phyloP scores from a whole-genome alignment of 1,140 invertebrate species.

The Danaus melanippus region DNA sequence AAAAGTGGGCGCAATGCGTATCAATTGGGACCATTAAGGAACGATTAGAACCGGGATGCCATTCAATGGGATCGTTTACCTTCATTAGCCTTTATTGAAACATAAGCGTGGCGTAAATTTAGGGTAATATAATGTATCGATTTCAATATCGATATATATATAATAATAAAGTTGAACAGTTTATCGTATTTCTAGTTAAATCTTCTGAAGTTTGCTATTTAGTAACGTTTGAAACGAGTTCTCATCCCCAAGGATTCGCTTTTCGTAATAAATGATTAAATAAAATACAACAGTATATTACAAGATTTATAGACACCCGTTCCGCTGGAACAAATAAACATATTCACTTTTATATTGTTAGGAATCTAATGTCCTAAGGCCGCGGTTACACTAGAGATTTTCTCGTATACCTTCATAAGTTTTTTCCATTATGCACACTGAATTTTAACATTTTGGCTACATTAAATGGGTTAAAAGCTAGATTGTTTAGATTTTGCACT shows the following conservation, averaged over 20 bases:
- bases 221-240: background rate
- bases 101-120: conserved; percentile 9
- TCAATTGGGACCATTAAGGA: conserved; percentile 5
- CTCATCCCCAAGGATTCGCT: conserved; percentile 12
- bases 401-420: too few species aligned
- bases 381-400: too few species aligned
- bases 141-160: background rate
- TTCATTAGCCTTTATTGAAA: conserved; percentile 13
- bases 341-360: conserved; percentile 22
- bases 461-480: too few species aligned
- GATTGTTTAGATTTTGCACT: too few species aligned
- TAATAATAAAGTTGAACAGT: too few species aligned
- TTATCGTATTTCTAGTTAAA: too few species aligned
- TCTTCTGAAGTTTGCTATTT: too few species aligned
- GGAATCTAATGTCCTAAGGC: conserved; percentile 10
- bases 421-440: too few species aligned
- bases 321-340: conserved; percentile 16
- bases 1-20: too few species aligned
- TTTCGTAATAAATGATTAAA: conserved; percentile 15
- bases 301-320: conserved; percentile 21
- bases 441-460: too few species aligned
- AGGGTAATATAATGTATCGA: conserved; percentile 5
- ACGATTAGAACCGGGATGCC: conserved; percentile 9
- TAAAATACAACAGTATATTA: conserved; percentile 17
- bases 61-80: conserved; percentile 12